Evolutionary conservation across 2,797 vertebrate species (phyloP).

Genomic region (Ptychobarbus kaznakovi): DNA sequence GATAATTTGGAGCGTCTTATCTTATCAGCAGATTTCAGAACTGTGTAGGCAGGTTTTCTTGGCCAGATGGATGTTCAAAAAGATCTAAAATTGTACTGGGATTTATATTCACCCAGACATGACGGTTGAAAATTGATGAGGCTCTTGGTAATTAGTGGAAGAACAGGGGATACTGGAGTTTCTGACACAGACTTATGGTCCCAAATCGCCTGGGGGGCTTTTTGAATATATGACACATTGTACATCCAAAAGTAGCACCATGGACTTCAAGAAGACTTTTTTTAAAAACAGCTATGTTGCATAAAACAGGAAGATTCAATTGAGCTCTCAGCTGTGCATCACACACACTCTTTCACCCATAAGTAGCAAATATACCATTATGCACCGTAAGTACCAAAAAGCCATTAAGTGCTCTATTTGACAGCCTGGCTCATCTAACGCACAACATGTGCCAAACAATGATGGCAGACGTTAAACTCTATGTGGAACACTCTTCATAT

Average conservation of each 20-base stretch:
- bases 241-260: constrained; percentile 1
- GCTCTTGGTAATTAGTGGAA: constrained; percentile 37
- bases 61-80: constrained; percentile 48
- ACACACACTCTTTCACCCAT: not conserved
- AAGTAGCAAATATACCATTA: constrained; percentile 12
- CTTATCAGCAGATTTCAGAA: constrained; percentile 30
- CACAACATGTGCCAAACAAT: not conserved
- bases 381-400: not conserved
- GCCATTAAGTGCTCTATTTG: constrained; percentile 2
- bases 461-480: not conserved
- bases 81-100: constrained; percentile 48
- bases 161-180: constrained; percentile 29
- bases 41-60: constrained; percentile 15
- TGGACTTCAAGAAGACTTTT: not conserved
- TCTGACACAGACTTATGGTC: constrained; percentile 39
- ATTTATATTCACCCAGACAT: constrained; percentile 44
- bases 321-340: not conserved
- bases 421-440: not conserved
- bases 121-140: constrained; percentile 46
- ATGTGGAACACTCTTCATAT: not conserved
- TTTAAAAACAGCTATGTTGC: not conserved
- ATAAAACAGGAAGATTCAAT: not conserved
- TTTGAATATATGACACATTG: constrained; percentile 34
- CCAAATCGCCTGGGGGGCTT: constrained; percentile 22
- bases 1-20: constrained; percentile 6